These are phyloP conservation scores for Lobophora halterata DNA, from an alignment of 2,888 invertebrate species.

Conservation along the genomic window DNA sequence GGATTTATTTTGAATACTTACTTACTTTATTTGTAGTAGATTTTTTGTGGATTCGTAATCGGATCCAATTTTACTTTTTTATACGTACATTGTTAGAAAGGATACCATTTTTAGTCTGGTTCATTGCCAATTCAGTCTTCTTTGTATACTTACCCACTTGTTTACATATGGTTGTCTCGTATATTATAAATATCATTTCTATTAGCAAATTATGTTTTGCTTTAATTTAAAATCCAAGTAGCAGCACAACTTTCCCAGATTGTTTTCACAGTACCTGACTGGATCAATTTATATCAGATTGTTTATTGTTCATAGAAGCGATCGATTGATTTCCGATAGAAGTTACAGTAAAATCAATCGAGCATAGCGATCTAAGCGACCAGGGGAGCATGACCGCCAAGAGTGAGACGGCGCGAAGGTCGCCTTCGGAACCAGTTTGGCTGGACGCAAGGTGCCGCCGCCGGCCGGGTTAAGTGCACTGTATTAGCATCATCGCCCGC, in stretches of 20 bases:
- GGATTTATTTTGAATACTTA: slow-evolving; percentile 25
- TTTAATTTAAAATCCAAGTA: too few relatives aligned
- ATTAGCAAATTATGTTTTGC: too few relatives aligned
- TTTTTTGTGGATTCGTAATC: slow-evolving; percentile 15
- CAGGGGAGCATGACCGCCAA: slow-evolving; percentile 63
- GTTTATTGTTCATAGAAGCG: slow-evolving; percentile 17
- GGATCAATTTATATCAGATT: slow-evolving; percentile 18
- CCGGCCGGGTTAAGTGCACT: slow-evolving; percentile 72
- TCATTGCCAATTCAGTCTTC: too few relatives aligned
- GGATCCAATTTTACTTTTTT: slow-evolving; percentile 17
- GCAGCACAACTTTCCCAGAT: not conserved
- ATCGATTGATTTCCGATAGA: slow-evolving; percentile 38
- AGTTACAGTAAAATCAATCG: slow-evolving; percentile 60
- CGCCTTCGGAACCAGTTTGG: slow-evolving; percentile 71
- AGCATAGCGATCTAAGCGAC: slow-evolving; percentile 59
- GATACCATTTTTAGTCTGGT: slow-evolving; percentile 10
- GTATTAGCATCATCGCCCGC: slow-evolving; percentile 74
- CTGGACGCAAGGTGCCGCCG: slow-evolving; percentile 74
- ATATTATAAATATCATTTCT: too few relatives aligned
- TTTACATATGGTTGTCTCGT: too few relatives aligned
- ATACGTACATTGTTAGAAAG: slow-evolving; percentile 10
- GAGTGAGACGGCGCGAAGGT: slow-evolving; percentile 68
- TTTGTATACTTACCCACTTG: too few relatives aligned
- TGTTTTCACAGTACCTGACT: not conserved
- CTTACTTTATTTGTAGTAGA: slow-evolving; percentile 12